Conservation (phyloP, 2,888 invertebrate genomes). For the Muscina levida region DNA sequence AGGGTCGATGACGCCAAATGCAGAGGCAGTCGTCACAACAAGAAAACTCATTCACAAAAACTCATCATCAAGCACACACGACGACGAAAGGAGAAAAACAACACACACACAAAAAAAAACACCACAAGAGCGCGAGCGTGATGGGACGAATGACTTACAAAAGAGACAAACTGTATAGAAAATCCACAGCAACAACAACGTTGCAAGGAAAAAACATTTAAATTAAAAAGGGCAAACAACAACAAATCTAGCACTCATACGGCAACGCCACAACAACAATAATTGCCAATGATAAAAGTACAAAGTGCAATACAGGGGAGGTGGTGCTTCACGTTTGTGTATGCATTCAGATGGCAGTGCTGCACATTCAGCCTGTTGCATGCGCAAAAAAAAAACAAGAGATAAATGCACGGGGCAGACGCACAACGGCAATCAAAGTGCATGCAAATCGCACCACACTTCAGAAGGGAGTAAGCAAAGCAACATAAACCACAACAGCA, state of each 20-base stretch:
- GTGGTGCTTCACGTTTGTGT: conserved; percentile 3
- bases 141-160: neutral
- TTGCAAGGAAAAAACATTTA: conserved; percentile 11
- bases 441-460: neutral
- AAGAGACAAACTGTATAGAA: neutral
- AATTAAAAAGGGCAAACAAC: conserved; percentile 37
- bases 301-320: conserved; percentile 63
- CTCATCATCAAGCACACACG: conserved; percentile 28
- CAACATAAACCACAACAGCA: no score
- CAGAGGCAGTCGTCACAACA: conserved; percentile 43
- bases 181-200: conserved; percentile 7
- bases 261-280: conserved; percentile 20
- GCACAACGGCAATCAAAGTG: neutral
- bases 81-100: conserved; percentile 2
- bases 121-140: no score
- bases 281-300: conserved; percentile 45
- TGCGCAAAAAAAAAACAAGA: conserved; percentile 25
- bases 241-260: conserved; percentile 27
- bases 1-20: conserved; percentile 64
- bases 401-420: conserved; percentile 16
- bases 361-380: conserved; percentile 55
- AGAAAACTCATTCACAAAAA: conserved; percentile 42
- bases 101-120: no score
- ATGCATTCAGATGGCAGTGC: conserved; percentile 16
- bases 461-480: conserved; percentile 8